Conservation (phyloP, 1,140 invertebrate species). For the Scaptomyza pallida region DNA sequence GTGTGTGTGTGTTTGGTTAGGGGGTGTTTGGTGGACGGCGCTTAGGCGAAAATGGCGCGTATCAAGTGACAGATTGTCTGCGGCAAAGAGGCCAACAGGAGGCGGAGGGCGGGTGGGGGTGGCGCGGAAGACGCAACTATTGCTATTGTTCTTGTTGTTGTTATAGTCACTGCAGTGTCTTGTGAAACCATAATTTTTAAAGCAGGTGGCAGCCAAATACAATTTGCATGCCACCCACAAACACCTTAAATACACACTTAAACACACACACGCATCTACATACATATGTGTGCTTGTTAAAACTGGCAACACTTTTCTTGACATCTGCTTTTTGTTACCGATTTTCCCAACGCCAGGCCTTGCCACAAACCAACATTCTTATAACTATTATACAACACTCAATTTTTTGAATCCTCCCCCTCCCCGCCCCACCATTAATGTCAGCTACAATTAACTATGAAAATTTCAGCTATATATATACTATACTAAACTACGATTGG, state of each 20-base stretch:
- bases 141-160: conserved; percentile 8
- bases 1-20: background rate
- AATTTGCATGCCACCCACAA: conserved; percentile 6
- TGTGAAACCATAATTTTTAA: conserved; percentile 77
- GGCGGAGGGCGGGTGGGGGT: too few relatives aligned
- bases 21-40: conserved; percentile 11
- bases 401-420: too few relatives aligned
- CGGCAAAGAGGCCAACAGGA: conserved; percentile 70
- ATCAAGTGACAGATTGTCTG: conserved; percentile 81
- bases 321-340: conserved; percentile 22
- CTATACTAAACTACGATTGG: too few relatives aligned
- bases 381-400: too few relatives aligned
- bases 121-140: too few relatives aligned
- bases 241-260: background rate
- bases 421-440: too few relatives aligned
- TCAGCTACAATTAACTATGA: too few relatives aligned
- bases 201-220: conserved; percentile 26
- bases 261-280: background rate
- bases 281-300: background rate
- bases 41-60: conserved; percentile 57
- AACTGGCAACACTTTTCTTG: conserved; percentile 26
- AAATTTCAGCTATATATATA: too few relatives aligned
- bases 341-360: background rate
- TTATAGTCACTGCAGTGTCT: conserved; percentile 29
- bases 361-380: background rate